Evolutionary conservation across 2,113 vertebrate genomes (phyloP).

Genomic region (Orientallactaga bullata): DNA sequence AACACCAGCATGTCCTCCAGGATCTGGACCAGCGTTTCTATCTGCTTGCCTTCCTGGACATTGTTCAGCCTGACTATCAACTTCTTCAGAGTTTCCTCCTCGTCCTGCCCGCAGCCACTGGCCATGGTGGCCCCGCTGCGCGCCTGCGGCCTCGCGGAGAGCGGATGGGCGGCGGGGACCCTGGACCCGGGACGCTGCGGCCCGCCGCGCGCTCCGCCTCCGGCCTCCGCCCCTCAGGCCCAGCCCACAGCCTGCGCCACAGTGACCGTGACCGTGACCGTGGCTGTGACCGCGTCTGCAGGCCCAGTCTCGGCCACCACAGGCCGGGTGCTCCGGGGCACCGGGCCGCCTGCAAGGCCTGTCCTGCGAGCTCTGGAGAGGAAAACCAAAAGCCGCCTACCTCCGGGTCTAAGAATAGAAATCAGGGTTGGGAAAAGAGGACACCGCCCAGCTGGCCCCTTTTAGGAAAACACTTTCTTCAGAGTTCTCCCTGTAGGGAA

Average conservation of each 20-base stretch:
- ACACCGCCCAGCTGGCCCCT: constrained; percentile 63
- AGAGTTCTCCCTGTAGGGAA: constrained; percentile 55
- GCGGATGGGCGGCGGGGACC: neutral
- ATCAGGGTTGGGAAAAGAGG: constrained; percentile 55
- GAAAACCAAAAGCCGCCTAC: constrained; percentile 58
- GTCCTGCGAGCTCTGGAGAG: neutral
- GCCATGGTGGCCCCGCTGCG: constrained; percentile 77
- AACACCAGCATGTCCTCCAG: constrained; percentile 93
- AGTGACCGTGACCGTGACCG: neutral
- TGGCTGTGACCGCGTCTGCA: neutral
- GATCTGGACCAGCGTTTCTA: constrained; percentile 92
- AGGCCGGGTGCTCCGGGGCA: too few relatives aligned
- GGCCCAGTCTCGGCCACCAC: neutral
- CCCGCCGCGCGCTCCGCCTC: neutral
- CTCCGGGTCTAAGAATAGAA: constrained; percentile 69
- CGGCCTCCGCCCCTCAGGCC: neutral
- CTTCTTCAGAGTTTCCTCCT: constrained; percentile 90
- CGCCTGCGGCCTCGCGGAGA: neutral
- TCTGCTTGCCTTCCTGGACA: constrained; percentile 91
- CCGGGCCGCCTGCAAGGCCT: neutral
- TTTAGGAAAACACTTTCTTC: constrained; percentile 47
- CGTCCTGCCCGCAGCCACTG: constrained; percentile 81
- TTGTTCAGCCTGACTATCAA: constrained; percentile 93
- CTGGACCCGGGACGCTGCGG: too few relatives aligned
- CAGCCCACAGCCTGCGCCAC: neutral